A percentile compares a stretch with the other conserved stretches of the same genome.
phyloP scores from a whole-genome alignment of 2,797 vertebrate genomes.

The Limosa lapponica region DNA sequence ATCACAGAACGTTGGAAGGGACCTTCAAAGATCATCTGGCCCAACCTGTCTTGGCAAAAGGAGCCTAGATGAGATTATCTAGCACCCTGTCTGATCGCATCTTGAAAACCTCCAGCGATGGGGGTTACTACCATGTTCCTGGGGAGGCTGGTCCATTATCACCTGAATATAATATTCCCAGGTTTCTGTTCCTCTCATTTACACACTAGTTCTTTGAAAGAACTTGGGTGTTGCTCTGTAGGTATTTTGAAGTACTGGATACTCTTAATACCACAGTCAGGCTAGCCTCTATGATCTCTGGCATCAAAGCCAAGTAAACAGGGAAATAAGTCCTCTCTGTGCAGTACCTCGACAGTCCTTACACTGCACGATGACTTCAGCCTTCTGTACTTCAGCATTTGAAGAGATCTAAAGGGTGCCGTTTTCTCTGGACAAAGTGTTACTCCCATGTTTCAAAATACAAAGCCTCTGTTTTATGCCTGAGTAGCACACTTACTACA shows the following conservation, averaged over 20 bases:
- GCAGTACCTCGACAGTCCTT: not conserved
- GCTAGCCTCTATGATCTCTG: not conserved
- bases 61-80: not conserved
- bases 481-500: not conserved
- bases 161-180: not conserved
- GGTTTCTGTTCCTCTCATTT: not conserved
- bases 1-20: not conserved
- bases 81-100: accelerated
- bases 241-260: not conserved
- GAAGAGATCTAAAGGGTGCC: not conserved
- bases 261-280: not conserved
- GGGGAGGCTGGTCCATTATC: not conserved
- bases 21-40: not conserved
- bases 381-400: not conserved
- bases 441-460: not conserved
- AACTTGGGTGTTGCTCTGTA: not conserved
- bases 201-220: not conserved
- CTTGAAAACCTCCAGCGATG: not conserved
- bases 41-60: not conserved
- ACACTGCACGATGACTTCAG: not conserved
- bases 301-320: not conserved
- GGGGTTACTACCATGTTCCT: not conserved
- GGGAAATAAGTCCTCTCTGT: not conserved
- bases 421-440: not conserved
- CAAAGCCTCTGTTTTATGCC: not conserved